phyloP scores from a whole-genome alignment of 2,797 vertebrate species.

The Basileuterus tristriatus region DNA sequence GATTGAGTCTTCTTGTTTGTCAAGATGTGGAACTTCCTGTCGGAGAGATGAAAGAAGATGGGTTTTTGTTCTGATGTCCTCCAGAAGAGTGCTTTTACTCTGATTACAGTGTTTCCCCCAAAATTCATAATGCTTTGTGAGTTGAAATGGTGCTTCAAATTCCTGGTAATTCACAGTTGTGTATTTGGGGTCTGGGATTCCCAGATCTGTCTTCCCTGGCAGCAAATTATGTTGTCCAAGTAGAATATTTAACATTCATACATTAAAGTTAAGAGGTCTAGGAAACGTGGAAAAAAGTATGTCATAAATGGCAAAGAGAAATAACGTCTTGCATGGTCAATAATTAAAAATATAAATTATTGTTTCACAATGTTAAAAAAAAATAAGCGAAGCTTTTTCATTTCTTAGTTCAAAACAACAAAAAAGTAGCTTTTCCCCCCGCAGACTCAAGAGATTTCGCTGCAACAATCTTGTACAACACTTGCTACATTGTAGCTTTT shows the following conservation, averaged over 20 bases:
- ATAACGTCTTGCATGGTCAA: neutral
- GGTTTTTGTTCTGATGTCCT: neutral
- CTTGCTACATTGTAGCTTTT: neutral
- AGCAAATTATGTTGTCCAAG: neutral
- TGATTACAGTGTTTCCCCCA: neutral
- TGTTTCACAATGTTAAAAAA: neutral
- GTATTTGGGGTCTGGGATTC: neutral
- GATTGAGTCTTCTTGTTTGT: neutral
- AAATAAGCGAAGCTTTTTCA: neutral
- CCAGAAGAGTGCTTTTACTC: neutral
- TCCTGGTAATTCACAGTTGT: neutral
- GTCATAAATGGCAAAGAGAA: neutral
- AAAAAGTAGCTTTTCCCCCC: neutral
- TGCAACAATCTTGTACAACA: neutral
- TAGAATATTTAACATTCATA: neutral
- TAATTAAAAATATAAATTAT: neutral
- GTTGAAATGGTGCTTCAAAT: neutral
- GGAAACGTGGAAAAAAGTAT: neutral
- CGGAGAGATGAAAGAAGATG: neutral
- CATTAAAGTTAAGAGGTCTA: neutral
- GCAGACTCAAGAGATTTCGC: neutral
- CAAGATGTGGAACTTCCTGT: neutral
- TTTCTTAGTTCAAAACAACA: neutral
- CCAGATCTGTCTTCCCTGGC: neutral
- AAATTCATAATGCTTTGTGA: neutral